These are phyloP conservation scores for Hoplostethus mediterraneus DNA, from an alignment of 2,797 vertebrate species.

Conservation along the genomic window DNA sequence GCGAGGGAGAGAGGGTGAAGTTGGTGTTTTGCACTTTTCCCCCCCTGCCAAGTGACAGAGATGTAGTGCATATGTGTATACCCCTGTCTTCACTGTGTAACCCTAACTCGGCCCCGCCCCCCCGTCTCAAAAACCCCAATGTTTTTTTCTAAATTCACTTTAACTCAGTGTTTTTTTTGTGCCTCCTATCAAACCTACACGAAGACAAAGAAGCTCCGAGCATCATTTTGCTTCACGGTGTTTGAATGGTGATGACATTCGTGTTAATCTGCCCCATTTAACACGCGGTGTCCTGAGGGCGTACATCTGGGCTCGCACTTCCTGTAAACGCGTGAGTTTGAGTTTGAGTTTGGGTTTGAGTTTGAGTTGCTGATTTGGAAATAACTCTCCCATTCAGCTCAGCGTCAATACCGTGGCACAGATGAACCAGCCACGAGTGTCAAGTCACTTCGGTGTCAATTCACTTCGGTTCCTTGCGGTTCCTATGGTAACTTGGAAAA, in stretches of 20 bases:
- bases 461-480: too few relatives aligned
- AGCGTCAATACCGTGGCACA: conserved; percentile 13
- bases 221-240: conserved; percentile 6
- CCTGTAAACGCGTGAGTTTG: conserved; percentile 5
- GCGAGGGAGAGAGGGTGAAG: background rate
- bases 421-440: background rate
- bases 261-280: conserved; percentile 40
- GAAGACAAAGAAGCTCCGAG: background rate
- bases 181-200: background rate
- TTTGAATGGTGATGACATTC: conserved; percentile 9
- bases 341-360: background rate
- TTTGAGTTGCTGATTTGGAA: background rate
- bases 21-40: background rate
- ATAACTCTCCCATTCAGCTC: conserved; percentile 4
- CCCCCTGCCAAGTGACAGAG: background rate
- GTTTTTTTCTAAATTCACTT: conserved; percentile 1
- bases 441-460: too few relatives aligned
- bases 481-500: too few relatives aligned
- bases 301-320: conserved; percentile 33
- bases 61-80: background rate
- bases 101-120: background rate
- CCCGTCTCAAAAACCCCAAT: background rate
- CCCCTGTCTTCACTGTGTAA: background rate
- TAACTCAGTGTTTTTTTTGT: background rate
- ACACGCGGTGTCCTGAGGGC: conserved; percentile 43